phyloP scores from a whole-genome alignment of 2,113 vertebrate genomes.

The Planiliza haematocheilus region DNA sequence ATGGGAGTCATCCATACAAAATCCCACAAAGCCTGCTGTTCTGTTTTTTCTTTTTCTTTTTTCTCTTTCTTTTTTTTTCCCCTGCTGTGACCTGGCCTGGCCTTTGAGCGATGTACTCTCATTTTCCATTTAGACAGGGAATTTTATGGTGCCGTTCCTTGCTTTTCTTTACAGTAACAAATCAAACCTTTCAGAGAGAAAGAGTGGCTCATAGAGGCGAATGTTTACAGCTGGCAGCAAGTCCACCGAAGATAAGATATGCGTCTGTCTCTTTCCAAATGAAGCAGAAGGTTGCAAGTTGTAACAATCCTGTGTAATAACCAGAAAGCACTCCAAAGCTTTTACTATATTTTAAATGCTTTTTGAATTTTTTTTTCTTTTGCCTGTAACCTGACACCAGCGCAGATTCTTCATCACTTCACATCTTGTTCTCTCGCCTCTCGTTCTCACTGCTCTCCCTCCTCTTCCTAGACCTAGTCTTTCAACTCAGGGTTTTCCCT shows the following conservation, averaged over 20 bases:
- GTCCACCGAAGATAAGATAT: constrained; percentile 2
- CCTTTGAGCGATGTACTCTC: constrained; percentile 57
- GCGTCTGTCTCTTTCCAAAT: neutral
- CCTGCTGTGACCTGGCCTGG: constrained; percentile 66
- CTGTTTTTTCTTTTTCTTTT: constrained; percentile 2
- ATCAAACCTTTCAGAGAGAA: constrained; percentile 32
- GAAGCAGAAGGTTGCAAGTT: constrained; percentile 2
- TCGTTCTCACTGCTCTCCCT: neutral
- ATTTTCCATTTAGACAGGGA: constrained; percentile 37
- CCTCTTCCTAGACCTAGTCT: constrained; percentile 11
- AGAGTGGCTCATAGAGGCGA: constrained; percentile 19
- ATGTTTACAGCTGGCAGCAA: constrained; percentile 34
- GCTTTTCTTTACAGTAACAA: constrained; percentile 41
- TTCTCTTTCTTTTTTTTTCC: neutral
- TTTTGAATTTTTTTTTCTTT: neutral
- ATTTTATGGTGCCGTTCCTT: constrained; percentile 32
- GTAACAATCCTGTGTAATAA: neutral
- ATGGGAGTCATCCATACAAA: constrained; percentile 70
- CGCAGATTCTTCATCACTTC: neutral
- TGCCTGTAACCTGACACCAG: too few species aligned
- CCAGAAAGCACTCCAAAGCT: neutral
- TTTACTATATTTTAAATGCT: neutral
- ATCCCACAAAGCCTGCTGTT: constrained; percentile 66
- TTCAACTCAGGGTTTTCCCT: constrained; percentile 45
- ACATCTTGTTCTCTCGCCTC: neutral